Evolutionary conservation across 2,113 vertebrate species (phyloP).

Genomic region (Hypanus sabinus): DNA sequence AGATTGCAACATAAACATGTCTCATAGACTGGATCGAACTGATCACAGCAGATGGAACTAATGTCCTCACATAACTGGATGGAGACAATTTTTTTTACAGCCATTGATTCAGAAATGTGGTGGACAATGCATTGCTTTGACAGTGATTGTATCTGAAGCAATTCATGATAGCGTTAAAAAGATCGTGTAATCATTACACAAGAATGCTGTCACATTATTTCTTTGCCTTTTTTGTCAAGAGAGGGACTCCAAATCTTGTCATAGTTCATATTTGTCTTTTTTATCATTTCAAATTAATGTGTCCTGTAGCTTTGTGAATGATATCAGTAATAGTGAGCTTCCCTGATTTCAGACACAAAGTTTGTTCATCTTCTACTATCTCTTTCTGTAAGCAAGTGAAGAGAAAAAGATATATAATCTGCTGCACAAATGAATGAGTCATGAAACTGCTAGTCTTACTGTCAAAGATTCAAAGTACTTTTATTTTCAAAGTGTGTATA

Average conservation of each 20-base stretch:
- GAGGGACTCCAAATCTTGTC: not conserved
- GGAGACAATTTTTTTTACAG: not conserved
- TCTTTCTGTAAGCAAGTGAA: not conserved
- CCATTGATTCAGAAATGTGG: conserved; percentile 8
- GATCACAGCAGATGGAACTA: not conserved
- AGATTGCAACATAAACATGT: conserved; percentile 35
- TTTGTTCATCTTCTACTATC: not conserved
- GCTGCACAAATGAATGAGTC: too few species aligned
- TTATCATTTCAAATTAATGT: not conserved
- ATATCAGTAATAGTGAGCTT: not conserved
- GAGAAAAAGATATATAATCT: not conserved
- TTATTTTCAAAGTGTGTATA: too few species aligned
- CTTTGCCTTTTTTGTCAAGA: not conserved
- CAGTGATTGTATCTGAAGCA: conserved; percentile 22
- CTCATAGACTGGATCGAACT: conserved; percentile 7
- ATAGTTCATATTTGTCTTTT: not conserved
- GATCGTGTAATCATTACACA: not conserved
- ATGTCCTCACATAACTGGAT: not conserved
- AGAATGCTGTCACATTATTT: not conserved
- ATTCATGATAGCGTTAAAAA: conserved; percentile 13
- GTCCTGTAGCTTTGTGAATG: not conserved
- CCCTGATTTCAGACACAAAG: not conserved
- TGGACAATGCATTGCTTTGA: conserved; percentile 16
- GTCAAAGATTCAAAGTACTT: too few species aligned
- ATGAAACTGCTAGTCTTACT: too few species aligned